Percentiles rank a stretch among this genome's conserved stretches.
Conservation (phyloP, 2,797 vertebrate genomes). For the Sebastes kiyomatsui region DNA sequence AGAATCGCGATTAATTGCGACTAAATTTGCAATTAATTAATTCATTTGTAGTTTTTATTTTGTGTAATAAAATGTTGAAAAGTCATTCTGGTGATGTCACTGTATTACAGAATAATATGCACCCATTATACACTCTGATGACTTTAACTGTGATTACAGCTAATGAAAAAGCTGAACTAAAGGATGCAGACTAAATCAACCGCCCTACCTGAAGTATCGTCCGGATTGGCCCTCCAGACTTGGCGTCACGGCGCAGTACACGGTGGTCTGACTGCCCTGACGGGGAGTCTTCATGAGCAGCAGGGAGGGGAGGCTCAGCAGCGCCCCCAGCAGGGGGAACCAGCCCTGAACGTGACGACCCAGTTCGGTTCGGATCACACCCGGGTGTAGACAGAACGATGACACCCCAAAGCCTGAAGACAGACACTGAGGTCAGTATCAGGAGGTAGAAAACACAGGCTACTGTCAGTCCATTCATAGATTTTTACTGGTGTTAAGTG, state of each 20-base stretch:
- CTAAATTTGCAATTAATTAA: too few relatives aligned
- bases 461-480: too few relatives aligned
- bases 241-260: constrained; percentile 75
- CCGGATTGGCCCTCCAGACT: constrained; percentile 73
- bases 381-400: constrained; percentile 79
- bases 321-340: constrained; percentile 68
- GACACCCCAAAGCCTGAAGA: constrained; percentile 74
- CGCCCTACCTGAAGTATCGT: constrained; percentile 78
- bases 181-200: neutral
- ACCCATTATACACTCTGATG: neutral
- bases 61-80: too few relatives aligned
- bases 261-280: constrained; percentile 79
- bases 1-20: too few relatives aligned
- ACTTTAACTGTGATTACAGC: too few relatives aligned
- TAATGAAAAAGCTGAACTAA: too few relatives aligned
- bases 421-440: neutral
- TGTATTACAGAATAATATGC: neutral
- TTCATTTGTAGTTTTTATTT: too few relatives aligned
- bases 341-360: constrained; percentile 68
- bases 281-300: constrained; percentile 81
- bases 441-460: neutral
- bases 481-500: neutral
- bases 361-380: constrained; percentile 77
- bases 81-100: too few relatives aligned
- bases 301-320: constrained; percentile 67